Percentiles rank a stretch among this genome's conserved stretches.
phyloP scores from a whole-genome alignment of 2,888 invertebrate species.

The Frankliniella intonsa region DNA sequence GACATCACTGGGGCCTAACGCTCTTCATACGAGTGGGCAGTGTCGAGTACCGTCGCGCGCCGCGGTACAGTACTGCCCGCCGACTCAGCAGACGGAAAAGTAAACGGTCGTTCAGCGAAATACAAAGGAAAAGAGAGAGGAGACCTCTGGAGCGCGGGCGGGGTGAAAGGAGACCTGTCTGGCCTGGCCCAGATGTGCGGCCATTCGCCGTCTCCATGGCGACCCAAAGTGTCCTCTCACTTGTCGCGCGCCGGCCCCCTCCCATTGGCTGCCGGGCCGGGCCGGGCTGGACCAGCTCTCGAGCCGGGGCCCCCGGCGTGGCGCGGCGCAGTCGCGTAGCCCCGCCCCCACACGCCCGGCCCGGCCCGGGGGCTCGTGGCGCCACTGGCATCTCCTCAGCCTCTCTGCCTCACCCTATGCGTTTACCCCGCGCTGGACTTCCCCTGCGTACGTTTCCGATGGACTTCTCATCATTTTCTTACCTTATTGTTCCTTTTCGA shows the following conservation, averaged over 20 bases:
- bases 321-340: neutral
- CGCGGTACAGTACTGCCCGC: too few relatives aligned
- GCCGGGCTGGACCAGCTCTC: too few relatives aligned
- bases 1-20: too few relatives aligned
- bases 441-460: too few relatives aligned
- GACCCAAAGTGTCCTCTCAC: constrained; percentile 18
- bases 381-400: neutral
- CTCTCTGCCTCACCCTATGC: neutral
- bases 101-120: neutral
- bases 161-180: neutral
- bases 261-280: neutral
- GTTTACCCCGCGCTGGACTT: too few relatives aligned
- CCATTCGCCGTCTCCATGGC: constrained; percentile 7
- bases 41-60: too few relatives aligned
- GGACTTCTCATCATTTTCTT: too few relatives aligned
- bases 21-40: too few relatives aligned
- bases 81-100: too few relatives aligned
- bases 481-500: too few relatives aligned
- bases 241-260: neutral
- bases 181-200: neutral
- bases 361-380: neutral
- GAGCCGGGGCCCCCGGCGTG: too few relatives aligned
- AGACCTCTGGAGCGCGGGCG: neutral
- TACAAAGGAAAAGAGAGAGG: neutral
- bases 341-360: neutral